phyloP scores from a whole-genome alignment of 2,113 vertebrate species.

The Silurus asotus region DNA sequence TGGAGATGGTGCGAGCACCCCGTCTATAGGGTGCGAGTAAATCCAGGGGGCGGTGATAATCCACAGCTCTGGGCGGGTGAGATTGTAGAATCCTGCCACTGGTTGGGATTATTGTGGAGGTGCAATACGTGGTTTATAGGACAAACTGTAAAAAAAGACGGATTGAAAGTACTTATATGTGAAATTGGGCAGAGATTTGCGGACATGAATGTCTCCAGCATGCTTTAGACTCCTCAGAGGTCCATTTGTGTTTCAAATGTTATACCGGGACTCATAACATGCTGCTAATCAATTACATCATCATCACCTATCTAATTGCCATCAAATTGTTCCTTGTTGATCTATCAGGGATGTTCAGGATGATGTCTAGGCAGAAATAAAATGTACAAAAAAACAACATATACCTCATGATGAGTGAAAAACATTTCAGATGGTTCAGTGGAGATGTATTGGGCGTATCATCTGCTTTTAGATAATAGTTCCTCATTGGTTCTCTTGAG shows the following conservation, averaged over 20 bases:
- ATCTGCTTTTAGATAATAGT: slow-evolving; percentile 8
- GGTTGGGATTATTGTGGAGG: slow-evolving; percentile 45
- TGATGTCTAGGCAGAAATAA: background rate
- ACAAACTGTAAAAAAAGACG: slow-evolving; percentile 36
- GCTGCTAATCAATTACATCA: slow-evolving; percentile 17
- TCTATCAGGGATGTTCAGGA: background rate
- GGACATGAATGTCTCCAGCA: slow-evolving; percentile 41
- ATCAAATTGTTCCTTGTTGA: background rate
- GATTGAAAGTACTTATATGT: slow-evolving; percentile 34
- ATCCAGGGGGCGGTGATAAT: slow-evolving; percentile 42
- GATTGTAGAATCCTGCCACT: slow-evolving; percentile 52
- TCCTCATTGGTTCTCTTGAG: slow-evolving; percentile 42
- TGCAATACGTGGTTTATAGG: slow-evolving; percentile 42
- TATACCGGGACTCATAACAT: background rate
- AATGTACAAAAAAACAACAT: background rate
- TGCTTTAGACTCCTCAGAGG: slow-evolving; percentile 30
- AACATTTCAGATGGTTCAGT: background rate
- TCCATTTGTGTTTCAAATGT: slow-evolving; percentile 26
- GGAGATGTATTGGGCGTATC: background rate
- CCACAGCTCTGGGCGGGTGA: slow-evolving; percentile 48
- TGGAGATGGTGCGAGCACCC: slow-evolving; percentile 48
- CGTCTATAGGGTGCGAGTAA: slow-evolving; percentile 45
- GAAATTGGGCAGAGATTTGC: slow-evolving; percentile 51
- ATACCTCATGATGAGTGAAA: background rate
- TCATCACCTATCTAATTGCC: background rate